Evolutionary conservation across 2,113 vertebrate species (phyloP).

Genomic region (Pluvialis apricaria): DNA sequence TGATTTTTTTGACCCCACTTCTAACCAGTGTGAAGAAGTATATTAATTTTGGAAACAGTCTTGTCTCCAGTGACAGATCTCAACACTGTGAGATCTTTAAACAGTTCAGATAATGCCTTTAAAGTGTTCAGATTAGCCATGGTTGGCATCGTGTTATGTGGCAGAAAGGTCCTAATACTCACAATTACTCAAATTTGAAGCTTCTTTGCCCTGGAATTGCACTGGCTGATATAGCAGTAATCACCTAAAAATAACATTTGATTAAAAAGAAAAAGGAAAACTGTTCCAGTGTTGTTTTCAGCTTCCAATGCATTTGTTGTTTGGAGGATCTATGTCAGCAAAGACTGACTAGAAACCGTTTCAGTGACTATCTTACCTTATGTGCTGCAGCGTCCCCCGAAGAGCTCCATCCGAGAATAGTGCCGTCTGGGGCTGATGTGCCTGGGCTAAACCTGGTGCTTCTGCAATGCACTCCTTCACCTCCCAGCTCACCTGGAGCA

Average conservation of each 20-base stretch:
- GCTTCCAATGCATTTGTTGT: conserved; percentile 11
- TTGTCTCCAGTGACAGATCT: background rate
- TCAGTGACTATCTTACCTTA: background rate
- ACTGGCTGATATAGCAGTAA: background rate
- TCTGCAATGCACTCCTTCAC: background rate
- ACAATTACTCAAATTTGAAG: background rate
- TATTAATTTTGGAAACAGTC: background rate
- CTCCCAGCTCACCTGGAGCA: background rate
- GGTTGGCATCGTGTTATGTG: background rate
- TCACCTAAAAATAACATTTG: background rate
- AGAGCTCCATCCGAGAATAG: background rate
- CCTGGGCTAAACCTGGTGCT: background rate
- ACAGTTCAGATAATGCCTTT: background rate
- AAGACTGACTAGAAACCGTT: background rate
- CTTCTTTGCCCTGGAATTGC: conserved; percentile 20
- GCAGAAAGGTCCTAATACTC: conserved; percentile 14
- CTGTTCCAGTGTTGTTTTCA: background rate
- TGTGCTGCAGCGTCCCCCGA: background rate
- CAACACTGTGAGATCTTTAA: background rate
- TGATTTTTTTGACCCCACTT: background rate
- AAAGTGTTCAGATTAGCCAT: background rate
- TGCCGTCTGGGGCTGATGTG: rapidly evolving
- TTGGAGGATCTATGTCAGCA: background rate
- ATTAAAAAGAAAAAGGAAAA: background rate
- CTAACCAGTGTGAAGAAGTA: background rate